A percentile compares a stretch with the other conserved stretches of the same genome.
phyloP scores from a whole-genome alignment of 2,888 invertebrate genomes.

The Minunthozetes semirufus region DNA sequence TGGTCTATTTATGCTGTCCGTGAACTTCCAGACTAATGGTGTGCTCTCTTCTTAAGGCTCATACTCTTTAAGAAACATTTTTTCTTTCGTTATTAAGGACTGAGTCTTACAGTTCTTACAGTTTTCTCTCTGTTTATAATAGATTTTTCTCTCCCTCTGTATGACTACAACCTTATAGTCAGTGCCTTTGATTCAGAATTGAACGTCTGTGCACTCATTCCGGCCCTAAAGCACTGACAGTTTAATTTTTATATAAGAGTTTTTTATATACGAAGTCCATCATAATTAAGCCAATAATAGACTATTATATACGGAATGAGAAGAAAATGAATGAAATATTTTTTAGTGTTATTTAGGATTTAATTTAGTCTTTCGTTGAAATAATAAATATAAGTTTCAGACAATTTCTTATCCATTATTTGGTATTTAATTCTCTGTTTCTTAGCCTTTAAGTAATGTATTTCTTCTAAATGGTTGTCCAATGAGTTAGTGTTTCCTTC shows the following conservation, averaged over 20 bases:
- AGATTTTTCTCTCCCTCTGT: too few relatives aligned
- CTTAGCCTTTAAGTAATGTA: background rate
- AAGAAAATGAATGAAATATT: background rate
- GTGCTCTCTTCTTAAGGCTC: too few relatives aligned
- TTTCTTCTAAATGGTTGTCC: background rate
- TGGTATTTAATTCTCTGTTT: background rate
- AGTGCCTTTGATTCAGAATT: background rate
- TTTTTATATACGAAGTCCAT: constrained; percentile 4
- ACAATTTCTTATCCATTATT: background rate
- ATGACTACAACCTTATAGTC: too few relatives aligned
- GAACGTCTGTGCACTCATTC: background rate
- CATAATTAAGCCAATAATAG: constrained; percentile 11
- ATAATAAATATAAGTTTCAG: background rate
- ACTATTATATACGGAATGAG: too few relatives aligned
- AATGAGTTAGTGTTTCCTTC: background rate
- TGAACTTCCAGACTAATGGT: too few relatives aligned
- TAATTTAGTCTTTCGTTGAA: background rate
- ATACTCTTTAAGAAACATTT: too few relatives aligned
- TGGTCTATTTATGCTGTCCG: background rate
- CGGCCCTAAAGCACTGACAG: background rate
- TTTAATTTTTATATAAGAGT: background rate
- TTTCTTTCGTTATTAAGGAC: too few relatives aligned
- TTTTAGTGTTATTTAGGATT: background rate
- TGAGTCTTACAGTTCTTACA: too few relatives aligned
- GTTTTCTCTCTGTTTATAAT: too few relatives aligned